A percentile compares a stretch with the other conserved stretches of the same genome.
Conservation (phyloP, 2,888 invertebrate genomes). For the Nemapogon koenigi region DNA sequence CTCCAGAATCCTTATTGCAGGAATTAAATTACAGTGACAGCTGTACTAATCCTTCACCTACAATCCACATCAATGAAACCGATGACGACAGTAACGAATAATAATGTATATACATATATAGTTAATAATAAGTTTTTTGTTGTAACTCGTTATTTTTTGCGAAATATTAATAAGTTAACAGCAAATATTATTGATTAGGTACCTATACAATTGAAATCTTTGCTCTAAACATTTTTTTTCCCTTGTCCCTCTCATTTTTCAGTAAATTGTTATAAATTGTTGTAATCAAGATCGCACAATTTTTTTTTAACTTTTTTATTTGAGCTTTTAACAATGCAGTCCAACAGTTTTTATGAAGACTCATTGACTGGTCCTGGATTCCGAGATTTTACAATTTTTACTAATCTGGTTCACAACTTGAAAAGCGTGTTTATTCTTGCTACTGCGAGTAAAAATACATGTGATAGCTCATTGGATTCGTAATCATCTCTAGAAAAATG, state of each 20-base stretch:
- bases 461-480: too few species aligned
- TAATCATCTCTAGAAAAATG: too few species aligned
- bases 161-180: slow-evolving; percentile 1
- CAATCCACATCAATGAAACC: not conserved
- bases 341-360: not conserved
- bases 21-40: slow-evolving; percentile 11
- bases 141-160: not conserved
- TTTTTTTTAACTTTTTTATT: not conserved
- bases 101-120: not conserved
- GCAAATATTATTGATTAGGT: slow-evolving; percentile 1
- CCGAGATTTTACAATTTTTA: too few species aligned
- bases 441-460: too few species aligned
- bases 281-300: not conserved
- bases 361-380: too few species aligned
- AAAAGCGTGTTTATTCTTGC: too few species aligned
- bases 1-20: slow-evolving; percentile 12
- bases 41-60: not conserved
- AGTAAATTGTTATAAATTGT: too few species aligned
- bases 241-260: too few species aligned
- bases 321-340: not conserved
- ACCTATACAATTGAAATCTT: not conserved
- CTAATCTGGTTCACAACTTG: too few species aligned
- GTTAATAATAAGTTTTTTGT: not conserved
- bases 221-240: not conserved
- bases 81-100: not conserved